phyloP scores from a whole-genome alignment of 2,888 invertebrate genomes.

The Eupithecia inturbata region DNA sequence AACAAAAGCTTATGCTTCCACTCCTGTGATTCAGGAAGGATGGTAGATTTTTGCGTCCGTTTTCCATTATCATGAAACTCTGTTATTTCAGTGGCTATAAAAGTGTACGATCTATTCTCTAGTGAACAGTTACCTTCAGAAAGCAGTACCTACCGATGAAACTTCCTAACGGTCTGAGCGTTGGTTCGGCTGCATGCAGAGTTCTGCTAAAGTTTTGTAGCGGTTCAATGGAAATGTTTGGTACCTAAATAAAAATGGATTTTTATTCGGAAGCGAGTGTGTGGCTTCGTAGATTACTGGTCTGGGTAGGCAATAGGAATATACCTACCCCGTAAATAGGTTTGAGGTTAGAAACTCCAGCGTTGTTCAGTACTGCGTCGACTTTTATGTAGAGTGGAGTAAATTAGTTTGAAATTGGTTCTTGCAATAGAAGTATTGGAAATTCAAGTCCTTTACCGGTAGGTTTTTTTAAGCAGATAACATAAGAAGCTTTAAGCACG shows the following conservation, averaged over 20 bases:
- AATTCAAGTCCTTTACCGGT: not conserved
- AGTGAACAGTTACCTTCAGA: slow-evolving; percentile 17
- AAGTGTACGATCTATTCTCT: slow-evolving; percentile 16
- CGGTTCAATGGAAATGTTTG: slow-evolving; percentile 32
- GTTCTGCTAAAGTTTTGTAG: slow-evolving; percentile 26
- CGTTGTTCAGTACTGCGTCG: not conserved
- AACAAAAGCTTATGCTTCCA: not conserved
- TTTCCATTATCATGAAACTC: slow-evolving; percentile 20
- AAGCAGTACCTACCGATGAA: slow-evolving; percentile 15
- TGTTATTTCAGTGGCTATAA: slow-evolving; percentile 15
- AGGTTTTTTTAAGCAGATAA: not conserved
- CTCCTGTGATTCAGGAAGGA: slow-evolving; percentile 7
- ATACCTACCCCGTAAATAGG: slow-evolving; percentile 18
- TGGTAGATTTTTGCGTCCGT: slow-evolving; percentile 8
- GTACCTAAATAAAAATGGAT: slow-evolving; percentile 34
- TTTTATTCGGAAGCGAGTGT: slow-evolving; percentile 25
- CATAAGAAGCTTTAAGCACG: not conserved
- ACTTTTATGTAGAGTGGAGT: slow-evolving; percentile 14
- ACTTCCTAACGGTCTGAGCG: slow-evolving; percentile 15
- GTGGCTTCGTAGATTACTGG: slow-evolving; percentile 26
- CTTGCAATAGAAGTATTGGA: not conserved
- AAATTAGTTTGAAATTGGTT: slow-evolving; percentile 14
- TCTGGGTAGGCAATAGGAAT: not conserved
- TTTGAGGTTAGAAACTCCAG: slow-evolving; percentile 16
- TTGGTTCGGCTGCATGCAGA: slow-evolving; percentile 25